These are phyloP conservation scores for Gulo gulo DNA, from an alignment of 2,113 vertebrate genomes.

Conservation along the genomic window DNA sequence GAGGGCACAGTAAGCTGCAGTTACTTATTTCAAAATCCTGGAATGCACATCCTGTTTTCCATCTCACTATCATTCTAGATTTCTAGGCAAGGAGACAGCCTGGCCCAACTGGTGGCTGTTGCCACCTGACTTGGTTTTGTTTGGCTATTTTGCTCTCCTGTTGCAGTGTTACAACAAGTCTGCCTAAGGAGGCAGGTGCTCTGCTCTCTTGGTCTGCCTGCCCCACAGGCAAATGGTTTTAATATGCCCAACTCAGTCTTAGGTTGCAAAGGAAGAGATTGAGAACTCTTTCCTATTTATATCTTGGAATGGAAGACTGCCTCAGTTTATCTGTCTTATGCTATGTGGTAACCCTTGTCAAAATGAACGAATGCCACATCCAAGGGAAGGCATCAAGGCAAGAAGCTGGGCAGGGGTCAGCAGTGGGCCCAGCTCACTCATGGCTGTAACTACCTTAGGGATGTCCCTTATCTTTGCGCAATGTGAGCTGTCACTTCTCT, in stretches of 20 bases:
- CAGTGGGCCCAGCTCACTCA: background rate
- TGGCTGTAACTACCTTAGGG: background rate
- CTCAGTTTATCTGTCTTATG: background rate
- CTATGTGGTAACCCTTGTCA: background rate
- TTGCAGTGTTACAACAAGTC: background rate
- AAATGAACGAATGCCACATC: constrained; percentile 13
- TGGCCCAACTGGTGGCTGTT: background rate
- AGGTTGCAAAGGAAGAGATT: constrained; percentile 17
- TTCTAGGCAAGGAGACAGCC: background rate
- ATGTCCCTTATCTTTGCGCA: constrained; percentile 38
- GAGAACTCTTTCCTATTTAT: background rate
- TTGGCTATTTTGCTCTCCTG: background rate
- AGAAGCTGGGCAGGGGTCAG: background rate
- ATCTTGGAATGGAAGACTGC: background rate
- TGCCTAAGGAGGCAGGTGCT: background rate
- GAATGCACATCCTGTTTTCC: background rate
- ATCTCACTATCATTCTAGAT: background rate
- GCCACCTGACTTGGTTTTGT: background rate
- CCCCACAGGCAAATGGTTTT: constrained; percentile 24
- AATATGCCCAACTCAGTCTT: background rate
- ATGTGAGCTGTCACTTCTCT: constrained; percentile 3
- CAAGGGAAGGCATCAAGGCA: background rate
- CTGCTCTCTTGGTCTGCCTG: background rate
- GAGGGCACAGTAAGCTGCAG: background rate
- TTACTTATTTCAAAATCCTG: constrained; percentile 15